Evolutionary conservation across 92 coral and sea anemone genomes (phyloP).

Genomic region (Galaxea fascicularis): DNA sequence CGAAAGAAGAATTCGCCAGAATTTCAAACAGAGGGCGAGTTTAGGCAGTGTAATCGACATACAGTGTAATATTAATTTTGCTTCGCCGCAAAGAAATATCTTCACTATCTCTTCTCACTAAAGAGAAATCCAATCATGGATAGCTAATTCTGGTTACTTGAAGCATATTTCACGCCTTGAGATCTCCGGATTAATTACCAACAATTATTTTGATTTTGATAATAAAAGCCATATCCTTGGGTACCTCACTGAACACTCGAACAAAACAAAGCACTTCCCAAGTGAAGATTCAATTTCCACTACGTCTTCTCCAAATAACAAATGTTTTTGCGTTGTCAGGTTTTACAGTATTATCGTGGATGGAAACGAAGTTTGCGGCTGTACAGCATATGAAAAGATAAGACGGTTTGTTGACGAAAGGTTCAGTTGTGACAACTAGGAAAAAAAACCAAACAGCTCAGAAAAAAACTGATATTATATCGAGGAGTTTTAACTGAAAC

Average conservation of each 20-base stretch:
- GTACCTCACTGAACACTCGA: not conserved
- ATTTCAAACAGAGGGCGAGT: not conserved
- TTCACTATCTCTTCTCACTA: not conserved
- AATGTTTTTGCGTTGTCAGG: not conserved
- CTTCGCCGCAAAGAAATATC: not conserved
- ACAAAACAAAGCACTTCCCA: not conserved
- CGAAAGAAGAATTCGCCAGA: not conserved
- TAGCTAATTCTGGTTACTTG: not conserved
- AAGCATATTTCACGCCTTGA: not conserved
- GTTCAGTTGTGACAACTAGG: no score
- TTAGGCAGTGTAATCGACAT: not conserved
- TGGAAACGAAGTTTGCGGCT: no score
- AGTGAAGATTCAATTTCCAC: not conserved
- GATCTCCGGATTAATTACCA: not conserved
- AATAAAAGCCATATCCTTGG: slow-evolving; percentile 15
- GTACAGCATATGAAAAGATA: no score
- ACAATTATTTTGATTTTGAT: slow-evolving; percentile 9
- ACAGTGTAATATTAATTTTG: not conserved
- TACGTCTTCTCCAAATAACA: not conserved
- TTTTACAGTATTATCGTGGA: not conserved
- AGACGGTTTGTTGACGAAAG: no score
- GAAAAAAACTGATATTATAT: no score
- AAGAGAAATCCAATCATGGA: not conserved
- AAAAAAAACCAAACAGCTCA: no score
- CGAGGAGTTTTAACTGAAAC: no score